Base-by-base conservation (phyloP, 2,888 invertebrate species). In the Lacanobia wlatinum region DNA sequence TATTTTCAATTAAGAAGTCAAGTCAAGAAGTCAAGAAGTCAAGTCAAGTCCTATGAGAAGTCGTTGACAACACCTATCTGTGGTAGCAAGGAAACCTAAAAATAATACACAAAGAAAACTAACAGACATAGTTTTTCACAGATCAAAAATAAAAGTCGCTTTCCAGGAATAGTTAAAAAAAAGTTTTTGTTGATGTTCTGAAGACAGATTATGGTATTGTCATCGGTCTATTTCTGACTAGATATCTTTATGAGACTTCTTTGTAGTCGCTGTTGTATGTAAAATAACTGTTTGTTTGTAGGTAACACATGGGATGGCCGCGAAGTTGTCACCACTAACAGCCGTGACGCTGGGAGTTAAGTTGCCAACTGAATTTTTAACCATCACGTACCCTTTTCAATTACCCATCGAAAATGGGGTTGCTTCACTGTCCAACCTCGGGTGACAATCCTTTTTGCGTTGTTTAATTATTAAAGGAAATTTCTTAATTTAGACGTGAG, bases 391-490 rank as follows among this genome's bases (percentile, higher is more conserved):
- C 96, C 96, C 96, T 95, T 95, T 95, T 96, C 96, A 96, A 95
- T 96, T 96, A 95, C 91, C 90, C 93, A 94, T 93, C 90, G 94
- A 92, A 94, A 95, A 93, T 92, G 92, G 95, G 94, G 92, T 91
- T 93, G 93, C 91, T 91, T 92, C 89, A 87, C 94, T 95, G 95
- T 95, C 95, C 95, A 92, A 92, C 92, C 92, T 90, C 91, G 89
- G 91, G 92, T 95, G 96, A 96, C 94, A 96, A 95, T 94, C 95
- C 96, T 96, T 96, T 96, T 96, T 95, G 92, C 92, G 93, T 83
- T 89, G 88, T 87, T 96, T 92, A 95, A 95, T 96, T 94, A 95
- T 96, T 96, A 88, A 96, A 88, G 91, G 77, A 95, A 94, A 94
- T 94, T 94, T 93, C 95, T 95, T 95, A 94, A 96, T 95, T 95